These are phyloP conservation scores for Acromyrmex heyeri DNA, from an alignment of 1,140 invertebrate species.

Conservation along the genomic window DNA sequence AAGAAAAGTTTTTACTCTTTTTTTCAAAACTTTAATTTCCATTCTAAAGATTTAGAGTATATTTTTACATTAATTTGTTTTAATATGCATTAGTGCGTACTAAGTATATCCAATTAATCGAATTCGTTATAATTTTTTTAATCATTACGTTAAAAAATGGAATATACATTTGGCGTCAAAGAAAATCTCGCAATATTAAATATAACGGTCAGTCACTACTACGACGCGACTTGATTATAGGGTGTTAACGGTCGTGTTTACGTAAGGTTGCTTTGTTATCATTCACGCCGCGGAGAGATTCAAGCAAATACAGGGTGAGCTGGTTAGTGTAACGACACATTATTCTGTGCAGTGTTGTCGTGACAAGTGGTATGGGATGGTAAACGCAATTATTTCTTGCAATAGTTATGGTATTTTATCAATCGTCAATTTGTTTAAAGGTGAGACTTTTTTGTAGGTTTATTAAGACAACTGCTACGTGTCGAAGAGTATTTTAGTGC, in stretches of 20 bases:
- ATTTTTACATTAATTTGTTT: too few species aligned
- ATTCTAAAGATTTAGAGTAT: too few species aligned
- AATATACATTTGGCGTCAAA: neutral
- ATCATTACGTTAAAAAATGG: neutral
- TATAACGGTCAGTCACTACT: neutral
- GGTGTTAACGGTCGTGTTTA: neutral
- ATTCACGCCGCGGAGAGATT: neutral
- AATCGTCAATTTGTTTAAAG: neutral
- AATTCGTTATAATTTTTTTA: too few species aligned
- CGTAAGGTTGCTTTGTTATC: conserved; percentile 7
- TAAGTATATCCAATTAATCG: too few species aligned
- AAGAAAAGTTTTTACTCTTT: too few species aligned
- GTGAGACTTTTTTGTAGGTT: neutral
- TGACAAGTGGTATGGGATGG: neutral
- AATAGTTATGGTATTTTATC: neutral
- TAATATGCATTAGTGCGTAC: too few species aligned
- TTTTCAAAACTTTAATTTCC: too few species aligned
- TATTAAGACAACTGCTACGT: neutral
- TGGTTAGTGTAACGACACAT: neutral
- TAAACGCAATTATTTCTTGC: neutral
- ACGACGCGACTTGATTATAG: neutral
- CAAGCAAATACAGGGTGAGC: neutral
- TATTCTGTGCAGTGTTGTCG: neutral
- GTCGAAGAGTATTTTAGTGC: neutral
- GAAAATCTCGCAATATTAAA: neutral